Percentiles rank a stretch among this genome's conserved stretches.
Conservation (phyloP, 2,113 vertebrate species). For the Gulo gulo region DNA sequence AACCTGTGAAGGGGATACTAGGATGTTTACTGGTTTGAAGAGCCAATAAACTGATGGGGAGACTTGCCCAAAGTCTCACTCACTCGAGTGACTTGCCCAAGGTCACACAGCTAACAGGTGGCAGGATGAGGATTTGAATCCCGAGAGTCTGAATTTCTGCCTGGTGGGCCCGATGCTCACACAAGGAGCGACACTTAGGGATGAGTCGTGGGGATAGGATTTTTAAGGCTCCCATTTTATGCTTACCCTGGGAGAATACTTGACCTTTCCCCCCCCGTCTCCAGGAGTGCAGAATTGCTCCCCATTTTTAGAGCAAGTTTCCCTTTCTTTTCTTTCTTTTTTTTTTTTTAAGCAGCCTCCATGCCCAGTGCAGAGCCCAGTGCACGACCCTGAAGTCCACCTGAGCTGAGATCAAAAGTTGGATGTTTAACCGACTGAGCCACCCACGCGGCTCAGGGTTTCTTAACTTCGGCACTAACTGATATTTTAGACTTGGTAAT, state of each 20-base stretch:
- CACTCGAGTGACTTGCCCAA: not conserved
- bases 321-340: not conserved
- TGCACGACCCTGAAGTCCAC: not conserved
- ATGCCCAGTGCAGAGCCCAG: not conserved
- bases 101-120: accelerated
- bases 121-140: not conserved
- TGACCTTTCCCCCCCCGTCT: not conserved
- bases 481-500: not conserved
- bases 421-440: no score
- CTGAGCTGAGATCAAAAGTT: not conserved
- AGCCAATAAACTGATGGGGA: not conserved
- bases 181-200: not conserved
- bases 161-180: not conserved
- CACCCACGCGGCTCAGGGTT: not conserved
- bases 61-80: not conserved
- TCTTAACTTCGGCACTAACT: accelerated
- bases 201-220: not conserved
- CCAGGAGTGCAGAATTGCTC: no score
- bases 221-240: not conserved
- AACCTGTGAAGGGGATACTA: not conserved
- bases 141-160: not conserved
- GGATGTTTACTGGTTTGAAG: not conserved
- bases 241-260: not conserved
- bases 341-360: not conserved
- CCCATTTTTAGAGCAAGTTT: accelerated